Percentiles rank a stretch among this genome's conserved stretches.
These are phyloP conservation scores for Lepidotrigona ventralis DNA, from an alignment of 1,140 invertebrate species.

Conservation along the genomic window DNA sequence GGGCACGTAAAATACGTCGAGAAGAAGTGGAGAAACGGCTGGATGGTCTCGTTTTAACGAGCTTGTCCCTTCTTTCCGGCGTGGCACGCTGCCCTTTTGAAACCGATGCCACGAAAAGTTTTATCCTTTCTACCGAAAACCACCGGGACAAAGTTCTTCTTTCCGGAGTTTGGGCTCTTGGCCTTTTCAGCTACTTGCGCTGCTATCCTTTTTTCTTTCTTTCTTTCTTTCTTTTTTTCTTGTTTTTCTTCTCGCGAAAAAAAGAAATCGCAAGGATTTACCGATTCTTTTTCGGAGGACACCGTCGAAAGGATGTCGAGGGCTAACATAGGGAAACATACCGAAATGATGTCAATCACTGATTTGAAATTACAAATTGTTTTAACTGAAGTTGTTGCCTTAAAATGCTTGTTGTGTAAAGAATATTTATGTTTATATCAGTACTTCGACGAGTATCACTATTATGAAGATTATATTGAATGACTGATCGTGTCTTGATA, in stretches of 20 bases:
- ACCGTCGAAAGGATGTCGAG: too few relatives aligned
- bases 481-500: too few relatives aligned
- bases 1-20: background rate
- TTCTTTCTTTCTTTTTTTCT: constrained; percentile 8
- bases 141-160: constrained; percentile 38
- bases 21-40: constrained; percentile 1
- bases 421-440: too few relatives aligned
- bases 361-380: too few relatives aligned
- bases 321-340: too few relatives aligned
- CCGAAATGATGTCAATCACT: too few relatives aligned
- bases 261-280: background rate
- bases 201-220: too few relatives aligned
- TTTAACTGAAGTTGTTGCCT: too few relatives aligned
- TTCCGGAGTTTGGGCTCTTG: constrained; percentile 12
- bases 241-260: background rate
- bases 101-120: constrained; percentile 56
- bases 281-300: too few relatives aligned
- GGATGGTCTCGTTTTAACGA: constrained; percentile 59
- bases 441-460: too few relatives aligned
- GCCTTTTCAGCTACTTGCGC: background rate
- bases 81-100: constrained; percentile 15
- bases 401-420: too few relatives aligned
- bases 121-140: constrained; percentile 50
- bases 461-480: too few relatives aligned
- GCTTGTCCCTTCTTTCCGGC: constrained; percentile 32